phyloP scores from a whole-genome alignment of 2,113 vertebrate species.

The Globicephala melas region DNA sequence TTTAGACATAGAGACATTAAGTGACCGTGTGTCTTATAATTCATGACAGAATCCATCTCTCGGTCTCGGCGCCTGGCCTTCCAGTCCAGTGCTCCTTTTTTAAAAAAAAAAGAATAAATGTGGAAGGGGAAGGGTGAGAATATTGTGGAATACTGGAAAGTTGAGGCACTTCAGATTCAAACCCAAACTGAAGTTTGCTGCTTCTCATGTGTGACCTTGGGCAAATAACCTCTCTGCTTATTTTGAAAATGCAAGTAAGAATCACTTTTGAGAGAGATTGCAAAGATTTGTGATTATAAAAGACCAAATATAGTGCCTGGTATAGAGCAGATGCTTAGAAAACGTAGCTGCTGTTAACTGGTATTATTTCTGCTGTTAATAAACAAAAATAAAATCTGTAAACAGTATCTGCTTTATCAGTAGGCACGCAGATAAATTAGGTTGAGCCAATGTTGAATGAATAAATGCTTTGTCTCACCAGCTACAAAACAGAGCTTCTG shows the following conservation, averaged over 20 bases:
- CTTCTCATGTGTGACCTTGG: neutral
- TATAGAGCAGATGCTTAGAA: neutral
- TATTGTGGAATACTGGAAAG: neutral
- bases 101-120: neutral
- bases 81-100: neutral
- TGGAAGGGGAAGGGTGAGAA: neutral
- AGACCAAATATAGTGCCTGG: neutral
- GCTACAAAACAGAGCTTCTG: neutral
- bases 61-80: neutral
- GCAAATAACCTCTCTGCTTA: neutral
- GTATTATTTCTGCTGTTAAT: neutral
- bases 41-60: neutral
- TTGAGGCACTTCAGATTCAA: neutral
- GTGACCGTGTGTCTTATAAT: neutral
- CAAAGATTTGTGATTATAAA: neutral
- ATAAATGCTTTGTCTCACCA: neutral
- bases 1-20: neutral
- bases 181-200: neutral
- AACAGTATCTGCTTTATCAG: neutral
- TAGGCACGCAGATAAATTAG: neutral
- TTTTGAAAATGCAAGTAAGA: conserved; percentile 32
- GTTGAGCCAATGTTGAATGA: neutral
- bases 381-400: neutral
- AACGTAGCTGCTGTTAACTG: neutral
- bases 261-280: neutral